phyloP scores from a whole-genome alignment of 2,113 vertebrate species.

The Campylomormyrus numenius region DNA sequence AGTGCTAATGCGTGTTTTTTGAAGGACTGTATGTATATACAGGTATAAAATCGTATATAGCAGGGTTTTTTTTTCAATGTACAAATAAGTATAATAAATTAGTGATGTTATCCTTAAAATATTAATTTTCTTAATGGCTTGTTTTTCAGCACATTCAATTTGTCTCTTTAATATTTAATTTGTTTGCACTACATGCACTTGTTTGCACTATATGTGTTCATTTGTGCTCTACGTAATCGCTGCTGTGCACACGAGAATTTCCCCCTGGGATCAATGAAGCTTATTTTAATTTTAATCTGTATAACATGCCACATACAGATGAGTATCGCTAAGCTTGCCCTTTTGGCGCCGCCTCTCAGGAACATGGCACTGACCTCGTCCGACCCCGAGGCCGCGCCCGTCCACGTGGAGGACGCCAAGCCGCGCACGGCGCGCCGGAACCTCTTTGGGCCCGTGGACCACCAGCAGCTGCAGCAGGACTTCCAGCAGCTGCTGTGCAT shows the following conservation, averaged over 20 bases:
- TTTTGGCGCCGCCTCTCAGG: constrained; percentile 32
- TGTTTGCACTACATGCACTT: not conserved
- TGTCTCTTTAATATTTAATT: not conserved
- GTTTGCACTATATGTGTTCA: not conserved
- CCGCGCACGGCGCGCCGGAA: constrained; percentile 42
- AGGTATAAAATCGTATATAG: not conserved
- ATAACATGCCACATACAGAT: not conserved
- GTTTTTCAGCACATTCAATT: not conserved
- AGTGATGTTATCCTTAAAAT: not conserved
- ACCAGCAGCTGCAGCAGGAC: constrained; percentile 60
- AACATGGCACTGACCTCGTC: constrained; percentile 39
- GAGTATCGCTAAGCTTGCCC: not conserved
- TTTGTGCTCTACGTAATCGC: not conserved
- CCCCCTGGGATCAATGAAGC: not conserved
- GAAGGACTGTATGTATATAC: not conserved
- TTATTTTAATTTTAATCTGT: not conserved
- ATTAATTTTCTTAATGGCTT: not conserved
- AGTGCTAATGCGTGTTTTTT: not conserved
- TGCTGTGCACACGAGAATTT: not conserved
- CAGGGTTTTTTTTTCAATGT: not conserved
- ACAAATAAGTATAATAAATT: no score
- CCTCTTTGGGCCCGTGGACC: constrained; percentile 66
- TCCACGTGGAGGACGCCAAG: constrained; percentile 33
- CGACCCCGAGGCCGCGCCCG: constrained; percentile 32
- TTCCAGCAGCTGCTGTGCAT: constrained; percentile 55